Evolutionary conservation across 2,113 vertebrate genomes (phyloP).

Genomic region (Mus spicilegus): DNA sequence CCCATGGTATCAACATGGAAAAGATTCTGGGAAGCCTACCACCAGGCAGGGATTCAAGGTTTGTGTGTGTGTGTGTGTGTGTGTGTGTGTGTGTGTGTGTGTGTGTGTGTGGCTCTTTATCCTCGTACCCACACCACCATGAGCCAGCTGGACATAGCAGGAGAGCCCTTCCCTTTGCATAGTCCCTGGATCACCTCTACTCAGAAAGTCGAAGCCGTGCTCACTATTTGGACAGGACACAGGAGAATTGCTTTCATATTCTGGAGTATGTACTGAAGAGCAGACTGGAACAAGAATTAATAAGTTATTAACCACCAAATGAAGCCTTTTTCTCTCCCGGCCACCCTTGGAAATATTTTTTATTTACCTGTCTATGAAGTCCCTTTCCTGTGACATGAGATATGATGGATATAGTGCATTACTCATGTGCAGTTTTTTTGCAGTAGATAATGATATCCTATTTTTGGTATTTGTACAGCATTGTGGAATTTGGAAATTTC

Average conservation of each 20-base stretch:
- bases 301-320: not conserved
- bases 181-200: not conserved
- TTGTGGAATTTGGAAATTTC: not conserved
- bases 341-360: not conserved
- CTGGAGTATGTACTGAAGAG: not conserved
- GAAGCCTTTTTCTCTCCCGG: not conserved
- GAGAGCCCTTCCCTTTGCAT: not conserved
- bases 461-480: not conserved
- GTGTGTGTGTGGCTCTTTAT: not conserved
- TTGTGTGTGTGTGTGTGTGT: not conserved
- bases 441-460: not conserved
- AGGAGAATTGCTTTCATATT: not conserved
- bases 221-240: not conserved
- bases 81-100: not conserved
- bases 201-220: not conserved
- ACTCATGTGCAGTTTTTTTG: not conserved
- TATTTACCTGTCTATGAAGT: not conserved
- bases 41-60: not conserved
- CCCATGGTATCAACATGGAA: not conserved
- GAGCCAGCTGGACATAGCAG: not conserved
- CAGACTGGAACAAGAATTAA: not conserved
- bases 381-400: not conserved
- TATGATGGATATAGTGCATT: not conserved
- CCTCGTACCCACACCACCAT: not conserved
- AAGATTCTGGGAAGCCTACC: not conserved